phyloP scores from a whole-genome alignment of 2,888 invertebrate species.

The Mesorhabditis sp. region DNA sequence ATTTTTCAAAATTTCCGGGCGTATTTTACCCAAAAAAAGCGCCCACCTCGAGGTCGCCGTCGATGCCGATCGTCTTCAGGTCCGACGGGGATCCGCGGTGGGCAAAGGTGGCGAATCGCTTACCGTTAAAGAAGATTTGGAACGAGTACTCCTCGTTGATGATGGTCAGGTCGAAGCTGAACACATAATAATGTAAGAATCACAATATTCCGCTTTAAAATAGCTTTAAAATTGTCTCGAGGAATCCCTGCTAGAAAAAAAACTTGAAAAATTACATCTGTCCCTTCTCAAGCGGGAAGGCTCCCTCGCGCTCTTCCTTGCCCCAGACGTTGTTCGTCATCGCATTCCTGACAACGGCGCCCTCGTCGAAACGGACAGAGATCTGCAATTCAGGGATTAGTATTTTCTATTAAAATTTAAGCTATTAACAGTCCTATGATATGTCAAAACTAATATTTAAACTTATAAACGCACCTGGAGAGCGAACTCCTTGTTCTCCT shows the following conservation, averaged over 20 bases:
- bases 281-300: conserved; percentile 46
- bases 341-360: conserved; percentile 55
- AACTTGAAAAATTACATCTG: conserved; percentile 35
- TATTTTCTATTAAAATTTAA: background rate
- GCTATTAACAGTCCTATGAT: background rate
- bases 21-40: background rate
- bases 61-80: conserved; percentile 50
- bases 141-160: conserved; percentile 54
- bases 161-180: conserved; percentile 54
- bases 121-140: conserved; percentile 55
- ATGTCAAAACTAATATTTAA: background rate
- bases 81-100: conserved; percentile 52
- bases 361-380: conserved; percentile 54
- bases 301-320: conserved; percentile 56
- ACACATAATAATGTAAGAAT: conserved; percentile 9
- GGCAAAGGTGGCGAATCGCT: conserved; percentile 46
- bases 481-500: conserved; percentile 51
- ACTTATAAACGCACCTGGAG: conserved; percentile 35
- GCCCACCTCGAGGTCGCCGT: conserved; percentile 34
- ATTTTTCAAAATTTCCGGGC: too few relatives aligned
- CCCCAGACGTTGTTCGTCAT: conserved; percentile 54
- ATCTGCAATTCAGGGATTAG: conserved; percentile 25
- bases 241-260: background rate
- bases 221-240: background rate
- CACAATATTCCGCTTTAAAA: background rate